Conservation (phyloP, 2,888 invertebrate genomes). For the Rhyacophila evoluta region DNA sequence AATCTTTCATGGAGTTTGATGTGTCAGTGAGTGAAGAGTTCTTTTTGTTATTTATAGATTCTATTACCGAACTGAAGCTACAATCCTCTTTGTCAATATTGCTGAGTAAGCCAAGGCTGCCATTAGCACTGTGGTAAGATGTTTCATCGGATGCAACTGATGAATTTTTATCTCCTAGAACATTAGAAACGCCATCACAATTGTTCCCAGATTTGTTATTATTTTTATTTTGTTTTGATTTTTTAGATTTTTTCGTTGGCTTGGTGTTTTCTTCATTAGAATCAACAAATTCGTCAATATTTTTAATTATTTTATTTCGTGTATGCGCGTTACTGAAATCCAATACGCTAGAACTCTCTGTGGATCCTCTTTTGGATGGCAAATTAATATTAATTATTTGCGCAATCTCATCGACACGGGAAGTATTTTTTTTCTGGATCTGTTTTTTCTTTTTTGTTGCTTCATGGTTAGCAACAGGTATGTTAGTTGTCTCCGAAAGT, state of each 20-base stretch:
- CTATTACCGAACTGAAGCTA: conserved; percentile 35
- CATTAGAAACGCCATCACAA: background rate
- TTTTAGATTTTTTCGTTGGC: background rate
- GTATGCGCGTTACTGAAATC: background rate
- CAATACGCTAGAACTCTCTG: background rate
- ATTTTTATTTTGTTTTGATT: background rate
- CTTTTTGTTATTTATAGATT: conserved; percentile 25
- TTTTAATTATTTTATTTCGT: background rate
- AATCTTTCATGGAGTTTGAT: background rate
- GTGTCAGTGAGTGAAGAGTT: conserved; percentile 25
- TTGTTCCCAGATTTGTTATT: no score
- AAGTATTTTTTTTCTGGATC: background rate
- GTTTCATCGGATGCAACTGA: conserved; percentile 27
- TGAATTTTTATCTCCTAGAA: background rate
- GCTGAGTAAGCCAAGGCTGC: conserved; percentile 9
- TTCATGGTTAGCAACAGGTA: background rate
- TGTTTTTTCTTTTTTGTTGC: background rate
- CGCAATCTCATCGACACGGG: background rate
- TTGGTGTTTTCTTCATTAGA: background rate
- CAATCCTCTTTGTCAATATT: background rate
- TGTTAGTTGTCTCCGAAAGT: background rate
- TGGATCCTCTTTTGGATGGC: conserved; percentile 43
- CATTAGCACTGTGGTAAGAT: conserved; percentile 29
- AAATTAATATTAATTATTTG: background rate
- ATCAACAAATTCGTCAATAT: background rate